These are phyloP conservation scores for Merluccius polli DNA, from an alignment of 2,797 vertebrate genomes.

Conservation along the genomic window DNA sequence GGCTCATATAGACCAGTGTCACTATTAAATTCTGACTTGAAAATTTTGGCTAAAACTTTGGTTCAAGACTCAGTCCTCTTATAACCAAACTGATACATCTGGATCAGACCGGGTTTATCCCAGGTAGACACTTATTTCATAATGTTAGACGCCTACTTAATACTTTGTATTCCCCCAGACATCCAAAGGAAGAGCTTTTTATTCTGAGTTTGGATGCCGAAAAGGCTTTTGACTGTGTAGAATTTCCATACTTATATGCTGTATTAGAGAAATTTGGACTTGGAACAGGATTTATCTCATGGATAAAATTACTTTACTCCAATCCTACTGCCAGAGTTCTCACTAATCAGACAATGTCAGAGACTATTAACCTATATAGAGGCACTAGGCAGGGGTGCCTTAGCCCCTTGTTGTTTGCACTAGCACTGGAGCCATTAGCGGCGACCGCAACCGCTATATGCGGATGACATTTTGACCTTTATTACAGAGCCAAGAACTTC, in stretches of 20 bases:
- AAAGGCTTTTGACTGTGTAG: slow-evolving; percentile 17
- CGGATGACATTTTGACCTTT: not conserved
- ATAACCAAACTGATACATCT: not conserved
- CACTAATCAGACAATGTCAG: slow-evolving; percentile 10
- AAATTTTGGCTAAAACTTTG: not conserved
- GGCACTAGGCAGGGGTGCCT: slow-evolving; percentile 19
- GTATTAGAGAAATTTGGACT: slow-evolving; percentile 3
- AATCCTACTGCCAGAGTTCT: slow-evolving; percentile 13
- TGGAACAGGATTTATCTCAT: not conserved
- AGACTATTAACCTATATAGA: not conserved
- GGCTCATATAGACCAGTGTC: not conserved
- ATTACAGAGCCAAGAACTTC: slow-evolving; percentile 3
- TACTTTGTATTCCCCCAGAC: slow-evolving; percentile 13
- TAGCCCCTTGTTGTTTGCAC: slow-evolving; percentile 12
- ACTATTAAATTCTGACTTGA: not conserved
- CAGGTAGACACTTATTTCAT: not conserved
- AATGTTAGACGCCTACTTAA: too few species aligned
- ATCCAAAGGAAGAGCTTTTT: slow-evolving; percentile 1
- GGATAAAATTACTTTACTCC: slow-evolving; percentile 21
- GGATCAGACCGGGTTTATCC: not conserved
- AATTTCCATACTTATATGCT: slow-evolving; percentile 14
- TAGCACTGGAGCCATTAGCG: slow-evolving; percentile 14
- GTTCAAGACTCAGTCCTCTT: not conserved
- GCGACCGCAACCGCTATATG: slow-evolving; percentile 15
- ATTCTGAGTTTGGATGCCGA: slow-evolving; percentile 16